Evolutionary conservation across 2,797 vertebrate species (phyloP), one percentile per base, ranked within the genome.

Genomic region (Carcharodon carcharias): DNA sequence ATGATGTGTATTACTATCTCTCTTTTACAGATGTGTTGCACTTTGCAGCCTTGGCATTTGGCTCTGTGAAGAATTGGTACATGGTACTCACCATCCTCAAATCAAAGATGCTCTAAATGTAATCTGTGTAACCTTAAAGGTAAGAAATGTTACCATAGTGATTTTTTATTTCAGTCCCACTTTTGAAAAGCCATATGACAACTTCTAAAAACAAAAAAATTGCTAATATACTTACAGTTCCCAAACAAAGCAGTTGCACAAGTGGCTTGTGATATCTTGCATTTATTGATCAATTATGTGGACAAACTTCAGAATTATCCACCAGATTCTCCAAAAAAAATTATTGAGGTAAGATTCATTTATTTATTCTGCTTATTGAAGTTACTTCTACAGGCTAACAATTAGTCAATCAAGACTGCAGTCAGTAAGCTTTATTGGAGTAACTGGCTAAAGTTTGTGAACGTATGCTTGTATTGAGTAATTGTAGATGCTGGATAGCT

Each of bases 91-190:
- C 96, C 99, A 99, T 97, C 98, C 98, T 82, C 99, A 99, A 97
- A 99, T 99, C 97, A 99, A 99, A 97, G 99, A 99, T 97, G 99
- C 99, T 67, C 97, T 99, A 96, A 99, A 99, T 97, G 99, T 99
- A 97, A 98, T 99, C 97, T 99, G 99, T 97, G 99, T 99, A 94
- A 99, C 99, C 87, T 98, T 99, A 97, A 99, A 99, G 98, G 99
- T 99, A 98, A 97, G 97, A 87, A 8, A 77, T 96, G 96, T 96
- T 96, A 96, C 65, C 85, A 96, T 14, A n/a, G 50, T 5, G 96
- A 96, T 96, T 97, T 96, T 96, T 96, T 45, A 58, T 85, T 82
- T 94, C 28, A 89, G 88, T 69, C 93, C 96, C 96, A 85, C 58
- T 96, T 96, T 96, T 63, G 58, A 50, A 96, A 96, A 71, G 56